These are phyloP conservation scores for Stictocephala bisonia DNA, from an alignment of 2,888 invertebrate species.

Conservation along the genomic window DNA sequence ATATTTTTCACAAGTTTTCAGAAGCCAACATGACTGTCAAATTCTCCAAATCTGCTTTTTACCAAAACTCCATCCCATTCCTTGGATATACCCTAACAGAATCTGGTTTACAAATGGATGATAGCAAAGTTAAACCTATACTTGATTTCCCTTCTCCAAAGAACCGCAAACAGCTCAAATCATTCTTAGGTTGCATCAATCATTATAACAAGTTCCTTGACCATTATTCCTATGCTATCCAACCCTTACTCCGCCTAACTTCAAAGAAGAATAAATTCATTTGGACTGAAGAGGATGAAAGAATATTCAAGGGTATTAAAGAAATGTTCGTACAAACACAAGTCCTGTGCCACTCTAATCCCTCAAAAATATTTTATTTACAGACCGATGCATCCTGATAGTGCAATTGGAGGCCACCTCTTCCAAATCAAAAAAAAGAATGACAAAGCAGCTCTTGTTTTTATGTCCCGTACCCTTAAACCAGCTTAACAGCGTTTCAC, in stretches of 20 bases:
- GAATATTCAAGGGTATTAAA: too few species aligned
- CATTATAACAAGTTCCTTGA: neutral
- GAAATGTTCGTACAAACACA: neutral
- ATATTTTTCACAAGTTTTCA: neutral
- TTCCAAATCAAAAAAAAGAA: neutral
- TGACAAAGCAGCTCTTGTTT: neutral
- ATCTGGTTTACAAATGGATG: neutral
- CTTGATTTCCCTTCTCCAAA: too few species aligned
- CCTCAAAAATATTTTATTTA: neutral
- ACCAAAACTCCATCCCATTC: neutral
- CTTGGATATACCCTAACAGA: neutral
- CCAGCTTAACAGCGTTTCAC: neutral
- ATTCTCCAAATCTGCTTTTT: neutral
- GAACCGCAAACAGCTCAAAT: neutral
- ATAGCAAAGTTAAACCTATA: neutral
- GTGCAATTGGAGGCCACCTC: neutral
- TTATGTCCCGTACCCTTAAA: neutral
- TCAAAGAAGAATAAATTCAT: too few species aligned
- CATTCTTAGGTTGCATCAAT: too few species aligned
- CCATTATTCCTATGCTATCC: neutral
- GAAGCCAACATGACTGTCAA: constrained; percentile 1
- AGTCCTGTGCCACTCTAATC: neutral
- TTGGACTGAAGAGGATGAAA: neutral
- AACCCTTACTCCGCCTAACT: neutral
- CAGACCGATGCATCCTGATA: neutral